Evolutionary conservation across 2,113 vertebrate species (phyloP).

Genomic region (Nothoprocta pentlandii): DNA sequence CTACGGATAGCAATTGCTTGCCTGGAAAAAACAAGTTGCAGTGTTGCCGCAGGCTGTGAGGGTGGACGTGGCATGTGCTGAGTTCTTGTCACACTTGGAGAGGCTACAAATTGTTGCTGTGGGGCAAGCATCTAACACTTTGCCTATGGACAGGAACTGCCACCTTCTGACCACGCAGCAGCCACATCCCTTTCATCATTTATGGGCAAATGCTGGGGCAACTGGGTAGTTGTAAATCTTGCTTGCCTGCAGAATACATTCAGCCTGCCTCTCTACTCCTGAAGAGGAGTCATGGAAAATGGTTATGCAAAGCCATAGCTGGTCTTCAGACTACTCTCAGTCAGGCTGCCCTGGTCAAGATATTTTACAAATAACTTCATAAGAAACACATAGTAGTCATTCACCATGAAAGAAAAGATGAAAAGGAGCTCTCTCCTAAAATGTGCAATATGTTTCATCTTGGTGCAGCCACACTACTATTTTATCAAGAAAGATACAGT

Average conservation of each 20-base stretch:
- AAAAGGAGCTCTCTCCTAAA: not conserved
- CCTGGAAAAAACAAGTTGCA: not conserved
- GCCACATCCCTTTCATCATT: not conserved
- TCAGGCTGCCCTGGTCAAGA: not conserved
- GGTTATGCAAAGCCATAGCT: not conserved
- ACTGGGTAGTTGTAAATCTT: not conserved
- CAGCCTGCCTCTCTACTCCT: not conserved
- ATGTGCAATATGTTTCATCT: not conserved
- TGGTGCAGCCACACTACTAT: rapidly evolving
- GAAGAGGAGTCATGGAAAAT: not conserved
- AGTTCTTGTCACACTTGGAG: not conserved
- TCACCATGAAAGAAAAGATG: not conserved
- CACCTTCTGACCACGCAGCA: rapidly evolving
- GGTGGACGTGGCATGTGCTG: not conserved
- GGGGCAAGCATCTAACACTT: not conserved
- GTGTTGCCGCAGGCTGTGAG: not conserved
- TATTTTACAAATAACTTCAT: not conserved
- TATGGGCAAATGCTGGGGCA: not conserved
- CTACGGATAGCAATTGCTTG: not conserved
- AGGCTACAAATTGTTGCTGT: not conserved
- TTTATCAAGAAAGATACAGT: not conserved
- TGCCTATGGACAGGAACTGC: not conserved
- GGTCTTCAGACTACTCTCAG: rapidly evolving
- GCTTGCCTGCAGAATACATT: not conserved
- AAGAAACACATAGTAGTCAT: not conserved